Base-by-base conservation (phyloP, 2,797 vertebrate species). In the Anguilla megastoma region DNA sequence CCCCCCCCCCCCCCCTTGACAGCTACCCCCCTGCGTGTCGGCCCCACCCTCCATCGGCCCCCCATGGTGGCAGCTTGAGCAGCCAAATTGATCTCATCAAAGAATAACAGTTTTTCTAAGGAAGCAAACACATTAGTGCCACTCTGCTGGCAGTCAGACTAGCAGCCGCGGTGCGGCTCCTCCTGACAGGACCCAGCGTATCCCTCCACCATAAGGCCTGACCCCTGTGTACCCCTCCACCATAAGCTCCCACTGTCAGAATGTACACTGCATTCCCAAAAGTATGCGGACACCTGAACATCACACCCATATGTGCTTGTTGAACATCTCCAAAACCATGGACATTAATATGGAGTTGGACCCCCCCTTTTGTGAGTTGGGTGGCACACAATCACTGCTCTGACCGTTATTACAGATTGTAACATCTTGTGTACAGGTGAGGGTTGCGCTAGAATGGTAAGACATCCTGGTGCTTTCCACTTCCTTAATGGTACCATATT, bases 31-130 rank as follows among this genome's bases (percentile, higher is more conserved):
- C 87, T 24, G 88, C 84, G 88, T 69, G 14, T 85, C 8, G 2
- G 52, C 8, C 89, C 58, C 60, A 36, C 85, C 50, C 85, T 85
- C 87, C 87, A 89, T 89, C 90, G 90, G 91, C 76, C 2, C 84
- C 88, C 88, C 71, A 85, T 86, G 90, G 33, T n/a, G 66, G 33
- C 85, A 83, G 14, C 45, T 50, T 85, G 83, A 83, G 63, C 86
- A n/a, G 82, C 50, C 10, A 85, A 86, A 52, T 76, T 33, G 63
- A 8, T 58, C 90, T 88, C 88, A 85, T 91, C 89, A 92, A 90
- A 91, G 89, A 85, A 87, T 82, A 89, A 88, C 87, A 94, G 93
- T 95, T 94, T 92, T 94, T 94, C 86, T 93, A 91, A 93, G 90
- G 91, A 93, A 90, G 90, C 90, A 90, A 90, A 91, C 1, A 45